These are phyloP conservation scores for Phacellophora camtschatica DNA, from an alignment of 30 jellyfish, hydroid and myxozoan genomes.

Conservation along the genomic window DNA sequence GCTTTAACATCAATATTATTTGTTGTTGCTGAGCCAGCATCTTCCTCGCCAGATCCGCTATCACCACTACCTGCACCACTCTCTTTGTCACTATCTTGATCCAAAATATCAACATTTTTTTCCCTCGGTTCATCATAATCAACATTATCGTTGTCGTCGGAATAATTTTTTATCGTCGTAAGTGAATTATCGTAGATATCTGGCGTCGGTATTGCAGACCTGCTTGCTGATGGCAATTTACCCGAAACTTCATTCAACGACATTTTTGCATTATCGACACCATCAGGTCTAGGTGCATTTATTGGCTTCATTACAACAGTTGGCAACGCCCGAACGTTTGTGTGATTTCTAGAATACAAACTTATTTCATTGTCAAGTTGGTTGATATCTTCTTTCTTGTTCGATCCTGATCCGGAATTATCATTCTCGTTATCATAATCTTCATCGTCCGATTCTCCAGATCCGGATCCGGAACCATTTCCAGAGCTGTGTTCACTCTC, in stretches of 20 bases:
- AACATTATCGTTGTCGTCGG: too few relatives aligned
- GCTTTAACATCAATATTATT: too few relatives aligned
- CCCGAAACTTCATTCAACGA: background rate
- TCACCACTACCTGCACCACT: background rate
- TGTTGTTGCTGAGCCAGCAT: background rate
- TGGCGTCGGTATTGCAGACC: constrained; percentile 52
- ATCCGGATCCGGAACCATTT: background rate
- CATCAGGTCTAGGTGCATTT: background rate
- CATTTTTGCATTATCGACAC: background rate
- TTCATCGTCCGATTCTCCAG: background rate
- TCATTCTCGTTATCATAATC: constrained; percentile 7
- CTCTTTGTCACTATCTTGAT: background rate
- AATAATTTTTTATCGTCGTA: too few relatives aligned
- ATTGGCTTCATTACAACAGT: background rate
- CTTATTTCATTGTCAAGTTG: too few relatives aligned
- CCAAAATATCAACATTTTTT: background rate
- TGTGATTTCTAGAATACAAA: too few relatives aligned
- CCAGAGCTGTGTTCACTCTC: too few relatives aligned
- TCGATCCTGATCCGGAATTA: background rate
- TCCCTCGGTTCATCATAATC: background rate
- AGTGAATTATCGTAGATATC: background rate
- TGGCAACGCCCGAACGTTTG: too few relatives aligned
- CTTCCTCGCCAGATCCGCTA: background rate
- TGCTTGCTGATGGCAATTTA: constrained; percentile 34
- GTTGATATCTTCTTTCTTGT: too few relatives aligned